Base-by-base conservation (phyloP, 1,140 invertebrate species). In the Nasonia vitripennis region DNA sequence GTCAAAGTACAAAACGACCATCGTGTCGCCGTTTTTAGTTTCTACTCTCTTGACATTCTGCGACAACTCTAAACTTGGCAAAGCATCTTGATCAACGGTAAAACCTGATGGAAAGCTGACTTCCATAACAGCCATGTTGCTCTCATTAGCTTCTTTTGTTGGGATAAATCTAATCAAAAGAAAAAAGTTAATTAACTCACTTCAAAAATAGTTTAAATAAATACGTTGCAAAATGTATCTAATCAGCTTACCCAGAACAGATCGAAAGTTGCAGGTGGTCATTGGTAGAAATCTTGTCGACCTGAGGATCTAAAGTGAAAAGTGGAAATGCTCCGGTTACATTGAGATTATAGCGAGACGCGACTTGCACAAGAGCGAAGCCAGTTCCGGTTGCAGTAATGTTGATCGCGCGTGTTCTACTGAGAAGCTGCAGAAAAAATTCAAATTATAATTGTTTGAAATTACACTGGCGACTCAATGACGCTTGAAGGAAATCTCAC, bases 51-150 rank as follows among this genome's bases (percentile, higher is more conserved):
- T 97, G 3, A 98, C 96, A 82, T 96, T 94, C 87, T 96, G 94
- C 11, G 95, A 96, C 12, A 95, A 92, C 90, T 95, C 94, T 14
- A 97, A 93, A 81, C 96, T 96, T 9, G 96, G 96, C 67, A 98
- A 88, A 0, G 96, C 95, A 89, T 98, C 96, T 73, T 95, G 94
- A 89, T 98, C 97, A 0, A 97, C 96, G 1, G 96, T 96, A 90
- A 97, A 98, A 55, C 98, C 97, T 31, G 97, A 98, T 1, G 97
- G 97, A 77, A 98, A 94, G 87, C 95, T 95, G 0, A 98, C 95
- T 93, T 98, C 97, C 95, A 98, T 97, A 2, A 98, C 96, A 68
- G 97, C 97, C 97, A 98, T 98, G 90, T 98, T 98, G 88, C 96
- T 97, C 87, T 95, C 94, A 81, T 95, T 94, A 7, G 93, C 88